Conservation (phyloP, 2,113 vertebrate genomes). For the Pipra filicauda region DNA sequence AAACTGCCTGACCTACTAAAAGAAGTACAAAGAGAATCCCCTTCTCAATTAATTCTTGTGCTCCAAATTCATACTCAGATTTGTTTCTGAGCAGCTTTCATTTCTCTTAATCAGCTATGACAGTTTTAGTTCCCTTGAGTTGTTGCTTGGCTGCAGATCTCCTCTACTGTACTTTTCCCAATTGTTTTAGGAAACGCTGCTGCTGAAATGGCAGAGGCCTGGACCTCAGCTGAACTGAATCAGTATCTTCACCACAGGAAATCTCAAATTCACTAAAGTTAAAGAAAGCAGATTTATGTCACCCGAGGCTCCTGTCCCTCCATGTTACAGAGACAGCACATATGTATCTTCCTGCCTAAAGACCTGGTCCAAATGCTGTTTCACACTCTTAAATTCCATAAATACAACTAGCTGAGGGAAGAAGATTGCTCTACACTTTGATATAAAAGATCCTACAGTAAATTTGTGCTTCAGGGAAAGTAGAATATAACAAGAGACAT, state of each 20-base stretch:
- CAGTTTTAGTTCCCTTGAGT: conserved; percentile 57
- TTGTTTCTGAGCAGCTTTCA: conserved; percentile 62
- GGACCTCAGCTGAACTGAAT: not conserved
- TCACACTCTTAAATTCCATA: not conserved
- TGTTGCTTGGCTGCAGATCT: conserved; percentile 26
- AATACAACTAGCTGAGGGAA: not conserved
- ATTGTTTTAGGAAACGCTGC: not conserved
- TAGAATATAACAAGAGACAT: not conserved
- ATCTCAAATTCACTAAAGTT: not conserved
- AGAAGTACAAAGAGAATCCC: conserved; percentile 65
- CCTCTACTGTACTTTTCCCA: not conserved
- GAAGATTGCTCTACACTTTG: not conserved
- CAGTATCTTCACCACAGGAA: not conserved
- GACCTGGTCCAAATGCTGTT: not conserved
- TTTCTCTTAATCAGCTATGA: conserved; percentile 61
- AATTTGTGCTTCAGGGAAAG: not conserved
- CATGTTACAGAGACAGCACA: not conserved
- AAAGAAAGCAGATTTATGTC: not conserved
- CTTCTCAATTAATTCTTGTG: conserved; percentile 60
- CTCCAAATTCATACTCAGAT: conserved; percentile 55
- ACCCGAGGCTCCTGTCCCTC: not conserved
- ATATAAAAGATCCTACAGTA: not conserved
- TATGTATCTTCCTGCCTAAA: not conserved
- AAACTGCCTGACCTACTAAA: conserved; percentile 65
- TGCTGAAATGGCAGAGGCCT: not conserved